A percentile compares a stretch with the other conserved stretches of the same genome.
Conservation (phyloP, 2,888 invertebrate species). For the Dichetophora obliterata region DNA sequence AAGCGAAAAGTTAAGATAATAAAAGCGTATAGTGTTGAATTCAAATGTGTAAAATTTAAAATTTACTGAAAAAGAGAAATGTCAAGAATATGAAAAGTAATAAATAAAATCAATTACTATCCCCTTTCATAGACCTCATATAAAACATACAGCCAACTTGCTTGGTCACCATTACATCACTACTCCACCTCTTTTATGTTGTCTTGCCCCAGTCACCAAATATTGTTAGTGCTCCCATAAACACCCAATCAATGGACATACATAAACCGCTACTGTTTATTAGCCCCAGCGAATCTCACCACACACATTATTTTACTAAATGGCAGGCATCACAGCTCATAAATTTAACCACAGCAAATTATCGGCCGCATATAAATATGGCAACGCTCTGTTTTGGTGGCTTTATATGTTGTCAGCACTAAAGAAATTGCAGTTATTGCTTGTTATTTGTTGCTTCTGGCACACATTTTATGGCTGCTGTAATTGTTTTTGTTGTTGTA, state of each 20-base stretch:
- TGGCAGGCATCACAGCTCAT: background rate
- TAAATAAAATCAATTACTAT: too few relatives aligned
- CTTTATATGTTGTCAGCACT: slow-evolving; percentile 10
- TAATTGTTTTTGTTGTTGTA: slow-evolving; percentile 19
- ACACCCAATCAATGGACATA: background rate
- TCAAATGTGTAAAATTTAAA: background rate
- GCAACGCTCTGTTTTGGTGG: slow-evolving; percentile 11
- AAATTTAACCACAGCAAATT: slow-evolving; percentile 12
- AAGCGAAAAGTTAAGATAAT: background rate
- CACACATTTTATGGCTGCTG: background rate
- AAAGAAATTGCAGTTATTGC: slow-evolving; percentile 1
- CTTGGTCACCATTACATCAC: too few relatives aligned
- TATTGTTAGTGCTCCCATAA: too few relatives aligned
- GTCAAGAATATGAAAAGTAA: too few relatives aligned
- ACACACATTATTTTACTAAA: background rate
- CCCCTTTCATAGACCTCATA: background rate
- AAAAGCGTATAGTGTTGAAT: background rate
- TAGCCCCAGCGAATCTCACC: background rate
- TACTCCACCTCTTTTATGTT: background rate
- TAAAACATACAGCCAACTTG: background rate
- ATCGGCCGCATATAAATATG: slow-evolving; percentile 22
- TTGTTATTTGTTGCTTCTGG: background rate
- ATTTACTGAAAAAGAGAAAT: too few relatives aligned
- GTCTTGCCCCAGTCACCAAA: background rate
- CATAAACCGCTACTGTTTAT: background rate